Conservation (phyloP, 2,797 vertebrate genomes). For the Okamejei kenojei region DNA sequence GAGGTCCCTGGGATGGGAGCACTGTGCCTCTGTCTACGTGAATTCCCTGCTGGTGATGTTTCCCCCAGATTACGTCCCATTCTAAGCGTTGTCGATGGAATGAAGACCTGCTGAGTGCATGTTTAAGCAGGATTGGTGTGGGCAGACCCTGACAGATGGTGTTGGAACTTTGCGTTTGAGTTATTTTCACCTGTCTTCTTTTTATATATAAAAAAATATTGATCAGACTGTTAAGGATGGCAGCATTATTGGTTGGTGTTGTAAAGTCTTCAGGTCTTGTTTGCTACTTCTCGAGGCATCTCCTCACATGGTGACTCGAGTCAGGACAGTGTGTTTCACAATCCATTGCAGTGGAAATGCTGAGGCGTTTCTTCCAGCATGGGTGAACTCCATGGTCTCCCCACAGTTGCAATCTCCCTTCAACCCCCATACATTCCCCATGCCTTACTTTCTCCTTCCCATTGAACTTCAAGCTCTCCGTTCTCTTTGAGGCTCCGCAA, state of each 20-base stretch:
- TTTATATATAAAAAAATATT: not conserved
- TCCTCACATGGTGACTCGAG: not conserved
- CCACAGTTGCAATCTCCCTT: not conserved
- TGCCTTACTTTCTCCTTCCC: not conserved
- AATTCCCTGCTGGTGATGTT: slow-evolving; percentile 95
- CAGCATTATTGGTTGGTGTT: not conserved
- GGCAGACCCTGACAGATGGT: not conserved
- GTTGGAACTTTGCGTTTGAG: not conserved
- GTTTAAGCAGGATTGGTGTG: not conserved
- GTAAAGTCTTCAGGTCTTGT: not conserved
- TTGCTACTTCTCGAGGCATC: not conserved
- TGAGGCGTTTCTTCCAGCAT: not conserved
- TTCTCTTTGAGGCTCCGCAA: not conserved
- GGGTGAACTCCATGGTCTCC: no score
- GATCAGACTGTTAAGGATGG: no score
- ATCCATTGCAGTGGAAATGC: not conserved
- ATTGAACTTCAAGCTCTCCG: not conserved
- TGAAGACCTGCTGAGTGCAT: slow-evolving; percentile 16
- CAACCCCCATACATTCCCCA: not conserved
- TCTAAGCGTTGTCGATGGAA: slow-evolving; percentile 55
- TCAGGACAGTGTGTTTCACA: not conserved
- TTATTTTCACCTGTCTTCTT: not conserved
- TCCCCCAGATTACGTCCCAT: slow-evolving; percentile 86
- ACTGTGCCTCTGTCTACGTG: slow-evolving; percentile 81
- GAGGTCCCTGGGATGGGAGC: slow-evolving; percentile 85